Conservation (phyloP, 2,113 vertebrate genomes). For the Chloropsis cyanopogon region DNA sequence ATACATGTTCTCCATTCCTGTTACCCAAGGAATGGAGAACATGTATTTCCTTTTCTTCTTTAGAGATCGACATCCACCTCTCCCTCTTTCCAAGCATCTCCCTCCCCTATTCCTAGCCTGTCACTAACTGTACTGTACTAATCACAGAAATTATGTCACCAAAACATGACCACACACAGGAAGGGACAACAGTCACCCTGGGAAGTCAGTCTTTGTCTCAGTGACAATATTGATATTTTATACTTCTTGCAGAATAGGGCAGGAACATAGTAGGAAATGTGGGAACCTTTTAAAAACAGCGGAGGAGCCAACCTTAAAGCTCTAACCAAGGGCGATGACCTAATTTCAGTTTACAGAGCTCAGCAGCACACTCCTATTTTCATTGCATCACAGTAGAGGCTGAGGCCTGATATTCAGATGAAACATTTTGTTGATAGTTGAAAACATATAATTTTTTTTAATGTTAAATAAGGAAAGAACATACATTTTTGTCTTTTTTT, state of each 20-base stretch:
- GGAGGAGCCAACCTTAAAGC: not conserved
- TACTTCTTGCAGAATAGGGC: not conserved
- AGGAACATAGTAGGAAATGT: not conserved
- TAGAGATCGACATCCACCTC: not conserved
- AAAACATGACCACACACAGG: accelerated
- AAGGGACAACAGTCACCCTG: not conserved
- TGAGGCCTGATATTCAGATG: not conserved
- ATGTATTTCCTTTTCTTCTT: not conserved
- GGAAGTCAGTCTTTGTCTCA: not conserved
- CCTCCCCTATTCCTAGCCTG: not conserved
- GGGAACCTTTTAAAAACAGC: not conserved
- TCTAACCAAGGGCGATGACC: not conserved
- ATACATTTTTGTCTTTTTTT: not conserved
- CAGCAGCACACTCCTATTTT: not conserved
- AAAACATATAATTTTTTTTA: not conserved
- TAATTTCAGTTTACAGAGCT: not conserved
- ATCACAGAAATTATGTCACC: not conserved
- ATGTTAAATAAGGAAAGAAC: not conserved
- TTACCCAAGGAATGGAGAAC: not conserved
- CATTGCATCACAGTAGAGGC: not conserved
- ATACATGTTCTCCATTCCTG: not conserved
- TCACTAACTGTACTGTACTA: not conserved
- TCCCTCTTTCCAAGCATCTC: not conserved
- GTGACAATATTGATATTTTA: not conserved
- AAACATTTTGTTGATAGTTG: not conserved